Evolutionary conservation across 2,113 vertebrate species (phyloP).

Genomic region (Daubentonia madagascariensis): DNA sequence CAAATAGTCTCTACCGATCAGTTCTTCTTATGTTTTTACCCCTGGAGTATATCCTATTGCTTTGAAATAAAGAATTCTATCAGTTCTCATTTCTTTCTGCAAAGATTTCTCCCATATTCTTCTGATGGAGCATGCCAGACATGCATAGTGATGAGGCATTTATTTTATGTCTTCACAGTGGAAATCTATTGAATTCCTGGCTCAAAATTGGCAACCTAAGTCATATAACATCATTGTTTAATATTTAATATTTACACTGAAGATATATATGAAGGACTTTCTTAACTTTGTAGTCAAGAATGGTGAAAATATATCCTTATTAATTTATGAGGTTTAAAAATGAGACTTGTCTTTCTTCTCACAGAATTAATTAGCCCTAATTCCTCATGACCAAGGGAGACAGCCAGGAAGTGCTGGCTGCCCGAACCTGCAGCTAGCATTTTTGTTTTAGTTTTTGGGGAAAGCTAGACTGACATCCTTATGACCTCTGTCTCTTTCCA

Average conservation of each 20-base stretch:
- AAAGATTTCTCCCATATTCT: not conserved
- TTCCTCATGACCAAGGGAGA: not conserved
- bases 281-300: not conserved
- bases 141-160: not conserved
- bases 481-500: not conserved
- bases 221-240: not conserved
- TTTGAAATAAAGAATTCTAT: slow-evolving; percentile 27
- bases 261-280: not conserved
- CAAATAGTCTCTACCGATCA: not conserved
- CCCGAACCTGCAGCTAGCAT: not conserved
- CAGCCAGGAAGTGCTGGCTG: not conserved
- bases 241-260: slow-evolving; percentile 21
- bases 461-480: not conserved
- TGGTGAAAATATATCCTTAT: not conserved
- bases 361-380: not conserved
- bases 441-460: not conserved
- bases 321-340: slow-evolving; percentile 9
- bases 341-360: not conserved
- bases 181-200: not conserved
- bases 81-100: slow-evolving; percentile 19
- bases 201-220: slow-evolving; percentile 10
- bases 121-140: not conserved
- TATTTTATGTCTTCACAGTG: not conserved
- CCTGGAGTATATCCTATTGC: not conserved
- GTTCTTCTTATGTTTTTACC: not conserved